A percentile compares a stretch with the other conserved stretches of the same genome.
These are phyloP conservation scores for Tenebrosternarchus preto DNA, from an alignment of 2,113 vertebrate genomes.

Conservation along the genomic window DNA sequence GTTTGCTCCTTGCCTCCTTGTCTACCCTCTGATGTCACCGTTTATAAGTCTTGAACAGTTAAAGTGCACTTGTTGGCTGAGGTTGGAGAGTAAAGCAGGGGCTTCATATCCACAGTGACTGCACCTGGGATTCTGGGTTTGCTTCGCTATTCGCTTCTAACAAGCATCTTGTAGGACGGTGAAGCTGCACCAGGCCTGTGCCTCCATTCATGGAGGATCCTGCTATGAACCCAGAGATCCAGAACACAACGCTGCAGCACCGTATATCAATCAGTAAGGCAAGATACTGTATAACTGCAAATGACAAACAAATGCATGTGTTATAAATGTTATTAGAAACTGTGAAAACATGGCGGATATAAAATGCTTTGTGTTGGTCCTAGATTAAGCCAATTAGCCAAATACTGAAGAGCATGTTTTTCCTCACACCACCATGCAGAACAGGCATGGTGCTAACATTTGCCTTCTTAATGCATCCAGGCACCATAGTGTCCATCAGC, in stretches of 20 bases:
- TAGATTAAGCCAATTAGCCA: neutral
- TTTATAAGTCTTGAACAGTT: slow-evolving; percentile 25
- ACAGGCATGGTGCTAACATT: neutral
- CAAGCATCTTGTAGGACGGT: too few species aligned
- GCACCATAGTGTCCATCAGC: neutral
- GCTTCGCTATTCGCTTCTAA: too few species aligned
- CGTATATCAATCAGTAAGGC: slow-evolving; percentile 50
- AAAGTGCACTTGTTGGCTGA: slow-evolving; percentile 59
- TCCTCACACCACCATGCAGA: neutral
- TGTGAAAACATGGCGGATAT: neutral
- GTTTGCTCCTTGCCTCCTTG: neutral
- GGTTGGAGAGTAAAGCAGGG: slow-evolving; percentile 44
- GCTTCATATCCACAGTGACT: slow-evolving; percentile 26
- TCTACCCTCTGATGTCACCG: slow-evolving; percentile 1
- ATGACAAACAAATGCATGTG: neutral
- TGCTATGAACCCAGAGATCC: slow-evolving; percentile 12
- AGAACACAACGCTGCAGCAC: slow-evolving; percentile 46
- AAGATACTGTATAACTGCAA: slow-evolving; percentile 40
- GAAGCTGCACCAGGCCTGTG: too few species aligned
- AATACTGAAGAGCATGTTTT: neutral
- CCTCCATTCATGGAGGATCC: neutral
- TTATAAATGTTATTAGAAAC: slow-evolving; percentile 6
- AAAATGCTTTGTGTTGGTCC: neutral
- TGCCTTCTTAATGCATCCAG: neutral
- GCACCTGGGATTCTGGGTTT: neutral